These are phyloP conservation scores for Zaprionus gabonicus DNA, from an alignment of 1,140 invertebrate species.

Conservation along the genomic window DNA sequence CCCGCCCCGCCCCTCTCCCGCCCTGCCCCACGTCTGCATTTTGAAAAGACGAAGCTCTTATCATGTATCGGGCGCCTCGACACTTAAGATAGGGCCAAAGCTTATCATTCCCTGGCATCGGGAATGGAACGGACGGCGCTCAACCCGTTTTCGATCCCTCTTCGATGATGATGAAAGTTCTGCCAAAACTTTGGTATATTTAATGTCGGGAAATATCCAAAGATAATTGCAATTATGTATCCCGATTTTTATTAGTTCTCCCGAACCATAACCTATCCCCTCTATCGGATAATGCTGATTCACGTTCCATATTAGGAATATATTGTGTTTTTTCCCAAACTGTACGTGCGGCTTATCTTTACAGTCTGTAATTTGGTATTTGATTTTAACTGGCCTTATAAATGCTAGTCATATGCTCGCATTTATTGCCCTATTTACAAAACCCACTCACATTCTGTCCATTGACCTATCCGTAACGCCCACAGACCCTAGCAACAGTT, in stretches of 20 bases:
- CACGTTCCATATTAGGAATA: slow-evolving; percentile 11
- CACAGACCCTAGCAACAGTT: slow-evolving; percentile 30
- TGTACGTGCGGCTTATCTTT: slow-evolving; percentile 29
- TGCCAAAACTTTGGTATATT: not conserved
- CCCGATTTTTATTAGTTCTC: not conserved
- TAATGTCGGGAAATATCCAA: not conserved
- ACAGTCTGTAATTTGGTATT: slow-evolving; percentile 35
- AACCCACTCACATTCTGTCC: slow-evolving; percentile 17
- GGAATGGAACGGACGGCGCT: slow-evolving; percentile 27
- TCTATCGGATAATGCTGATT: slow-evolving; percentile 19
- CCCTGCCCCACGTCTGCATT: slow-evolving; percentile 2
- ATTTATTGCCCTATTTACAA: slow-evolving; percentile 43
- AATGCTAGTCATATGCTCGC: slow-evolving; percentile 38
- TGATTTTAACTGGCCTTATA: slow-evolving; percentile 47
- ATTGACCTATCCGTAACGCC: slow-evolving; percentile 26
- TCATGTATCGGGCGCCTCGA: slow-evolving; percentile 37
- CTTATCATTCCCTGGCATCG: slow-evolving; percentile 49
- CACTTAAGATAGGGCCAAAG: slow-evolving; percentile 33
- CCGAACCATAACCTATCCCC: slow-evolving; percentile 51
- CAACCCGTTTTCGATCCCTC: not conserved
- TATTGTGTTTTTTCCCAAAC: not conserved
- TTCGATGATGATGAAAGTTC: slow-evolving; percentile 25
- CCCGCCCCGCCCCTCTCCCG: not conserved
- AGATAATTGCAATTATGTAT: not conserved
- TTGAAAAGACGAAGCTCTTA: slow-evolving; percentile 16